phyloP scores from a whole-genome alignment of 2,113 vertebrate species.

The Melanotaenia duboulayi region DNA sequence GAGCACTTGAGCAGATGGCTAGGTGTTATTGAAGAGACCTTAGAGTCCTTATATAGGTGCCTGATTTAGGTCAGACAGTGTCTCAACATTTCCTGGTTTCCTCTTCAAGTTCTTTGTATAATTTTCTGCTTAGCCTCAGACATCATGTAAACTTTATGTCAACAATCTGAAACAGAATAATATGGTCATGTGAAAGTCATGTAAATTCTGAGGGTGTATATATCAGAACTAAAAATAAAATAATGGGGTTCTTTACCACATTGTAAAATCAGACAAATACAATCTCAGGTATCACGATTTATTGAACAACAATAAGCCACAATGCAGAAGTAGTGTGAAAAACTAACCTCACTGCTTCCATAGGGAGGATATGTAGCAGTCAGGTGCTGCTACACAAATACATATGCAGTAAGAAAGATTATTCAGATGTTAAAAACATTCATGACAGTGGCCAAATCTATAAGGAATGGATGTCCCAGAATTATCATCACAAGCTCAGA shows the following conservation, averaged over 20 bases:
- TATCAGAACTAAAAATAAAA: no score
- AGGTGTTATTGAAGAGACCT: slow-evolving; percentile 63
- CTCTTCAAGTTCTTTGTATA: slow-evolving; percentile 17
- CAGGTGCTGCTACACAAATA: not conserved
- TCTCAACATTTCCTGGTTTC: slow-evolving; percentile 50
- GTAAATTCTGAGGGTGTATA: no score
- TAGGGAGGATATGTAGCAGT: not conserved
- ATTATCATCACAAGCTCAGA: not conserved
- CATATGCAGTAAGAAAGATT: not conserved
- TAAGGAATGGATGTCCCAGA: not conserved
- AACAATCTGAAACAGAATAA: slow-evolving; percentile 39
- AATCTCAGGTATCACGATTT: no score
- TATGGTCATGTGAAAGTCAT: not conserved
- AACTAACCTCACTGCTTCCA: not conserved
- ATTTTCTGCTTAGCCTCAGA: slow-evolving; percentile 26
- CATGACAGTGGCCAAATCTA: not conserved
- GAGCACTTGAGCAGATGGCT: slow-evolving; percentile 68
- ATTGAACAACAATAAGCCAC: no score
- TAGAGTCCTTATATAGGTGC: slow-evolving; percentile 25
- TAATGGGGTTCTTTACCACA: no score
- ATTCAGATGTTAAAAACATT: not conserved
- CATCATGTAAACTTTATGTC: slow-evolving; percentile 43
- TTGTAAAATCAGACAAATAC: not conserved
- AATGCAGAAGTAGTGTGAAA: no score
- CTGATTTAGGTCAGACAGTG: slow-evolving; percentile 56